phyloP scores from a whole-genome alignment of 2,888 invertebrate species.

The Agonopterix subpropinquella region DNA sequence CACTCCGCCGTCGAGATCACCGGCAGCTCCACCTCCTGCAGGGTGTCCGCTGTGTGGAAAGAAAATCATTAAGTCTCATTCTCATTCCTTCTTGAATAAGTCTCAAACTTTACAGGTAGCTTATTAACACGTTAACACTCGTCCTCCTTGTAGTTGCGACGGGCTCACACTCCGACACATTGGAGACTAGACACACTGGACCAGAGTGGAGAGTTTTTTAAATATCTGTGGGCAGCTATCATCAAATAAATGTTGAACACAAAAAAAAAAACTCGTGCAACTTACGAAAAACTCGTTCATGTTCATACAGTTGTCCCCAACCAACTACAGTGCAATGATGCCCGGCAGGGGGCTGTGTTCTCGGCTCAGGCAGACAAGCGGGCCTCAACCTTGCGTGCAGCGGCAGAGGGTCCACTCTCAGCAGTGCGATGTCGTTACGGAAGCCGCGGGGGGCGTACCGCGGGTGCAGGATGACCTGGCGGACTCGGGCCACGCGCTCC shows the following conservation, averaged over 20 bases:
- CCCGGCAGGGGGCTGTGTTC: constrained; percentile 77
- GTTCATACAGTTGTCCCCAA: constrained; percentile 88
- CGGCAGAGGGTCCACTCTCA: constrained; percentile 78
- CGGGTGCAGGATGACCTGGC: constrained; percentile 81
- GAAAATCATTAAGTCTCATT: too few relatives aligned
- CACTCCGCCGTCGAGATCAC: constrained; percentile 87
- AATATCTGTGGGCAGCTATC: too few relatives aligned
- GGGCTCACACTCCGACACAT: too few relatives aligned
- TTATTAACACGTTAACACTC: too few relatives aligned
- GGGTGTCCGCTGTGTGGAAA: constrained; percentile 79
- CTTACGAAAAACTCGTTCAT: constrained; percentile 88
- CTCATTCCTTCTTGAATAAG: too few relatives aligned
- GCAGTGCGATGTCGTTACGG: constrained; percentile 85
- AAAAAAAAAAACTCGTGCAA: constrained; percentile 7
- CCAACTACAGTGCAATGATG: constrained; percentile 85
- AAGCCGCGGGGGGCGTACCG: constrained; percentile 85
- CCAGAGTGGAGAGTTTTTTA: too few relatives aligned
- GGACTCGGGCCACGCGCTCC: constrained; percentile 81
- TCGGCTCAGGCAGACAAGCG: constrained; percentile 73
- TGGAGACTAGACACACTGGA: too few relatives aligned
- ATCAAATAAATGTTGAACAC: too few relatives aligned
- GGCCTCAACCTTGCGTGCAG: constrained; percentile 62
- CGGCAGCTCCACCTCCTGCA: constrained; percentile 88
- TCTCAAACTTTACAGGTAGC: too few relatives aligned
- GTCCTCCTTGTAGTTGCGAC: too few relatives aligned